Evolutionary conservation across 2,797 vertebrate species (phyloP).

Genomic region (Acipenser transmontanus): DNA sequence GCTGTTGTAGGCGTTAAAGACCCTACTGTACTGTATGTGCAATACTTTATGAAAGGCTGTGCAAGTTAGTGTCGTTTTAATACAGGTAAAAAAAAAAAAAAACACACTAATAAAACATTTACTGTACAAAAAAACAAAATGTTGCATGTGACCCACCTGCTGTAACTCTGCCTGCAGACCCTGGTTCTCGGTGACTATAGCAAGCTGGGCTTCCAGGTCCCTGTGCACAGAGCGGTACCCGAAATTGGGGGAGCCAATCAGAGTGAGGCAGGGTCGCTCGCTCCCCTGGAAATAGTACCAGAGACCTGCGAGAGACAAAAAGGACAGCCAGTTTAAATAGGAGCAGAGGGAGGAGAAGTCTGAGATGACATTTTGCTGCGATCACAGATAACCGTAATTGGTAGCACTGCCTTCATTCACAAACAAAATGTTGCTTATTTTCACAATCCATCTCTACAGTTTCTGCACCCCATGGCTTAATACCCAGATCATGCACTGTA

Average conservation of each 20-base stretch:
- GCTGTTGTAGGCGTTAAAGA: too few relatives aligned
- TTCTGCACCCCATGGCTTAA: too few relatives aligned
- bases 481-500: too few relatives aligned
- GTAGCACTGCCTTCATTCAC: too few relatives aligned
- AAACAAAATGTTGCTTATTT: too few relatives aligned
- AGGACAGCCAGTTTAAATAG: conserved; percentile 15
- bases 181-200: conserved; percentile 84
- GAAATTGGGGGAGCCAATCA: conserved; percentile 96
- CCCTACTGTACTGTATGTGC: too few relatives aligned
- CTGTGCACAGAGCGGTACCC: conserved; percentile 94
- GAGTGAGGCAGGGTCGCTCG: conserved; percentile 81
- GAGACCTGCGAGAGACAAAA: conserved; percentile 68
- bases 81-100: too few relatives aligned
- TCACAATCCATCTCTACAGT: too few relatives aligned
- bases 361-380: not conserved
- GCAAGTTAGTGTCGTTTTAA: too few relatives aligned
- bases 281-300: conserved; percentile 90
- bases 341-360: conserved; percentile 18
- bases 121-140: too few relatives aligned
- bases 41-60: too few relatives aligned
- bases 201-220: conserved; percentile 93
- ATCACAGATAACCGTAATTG: not conserved
- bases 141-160: conserved; percentile 56
- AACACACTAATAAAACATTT: too few relatives aligned
- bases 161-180: conserved; percentile 82